Percentiles rank a stretch among this genome's conserved stretches.
Evolutionary conservation across 2,888 invertebrate species (phyloP).

Genomic region (Furcula furcula): DNA sequence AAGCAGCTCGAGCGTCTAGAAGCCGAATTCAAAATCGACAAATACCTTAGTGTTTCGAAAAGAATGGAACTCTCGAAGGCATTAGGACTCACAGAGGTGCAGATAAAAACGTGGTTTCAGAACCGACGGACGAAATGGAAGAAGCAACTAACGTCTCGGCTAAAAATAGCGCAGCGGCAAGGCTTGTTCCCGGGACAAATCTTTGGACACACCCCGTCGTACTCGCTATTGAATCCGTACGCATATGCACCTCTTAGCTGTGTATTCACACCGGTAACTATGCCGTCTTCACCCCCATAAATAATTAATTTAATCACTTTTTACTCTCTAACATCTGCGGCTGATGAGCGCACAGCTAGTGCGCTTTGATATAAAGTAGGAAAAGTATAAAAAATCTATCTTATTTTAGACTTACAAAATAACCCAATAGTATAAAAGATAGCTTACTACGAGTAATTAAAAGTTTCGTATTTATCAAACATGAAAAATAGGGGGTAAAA

Average conservation of each 20-base stretch:
- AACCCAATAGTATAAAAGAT: no score
- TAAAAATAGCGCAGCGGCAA: constrained; percentile 94
- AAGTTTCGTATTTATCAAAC: no score
- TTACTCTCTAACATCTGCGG: no score
- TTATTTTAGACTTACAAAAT: no score
- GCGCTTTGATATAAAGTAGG: no score
- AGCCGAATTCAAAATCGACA: constrained; percentile 96
- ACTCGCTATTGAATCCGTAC: constrained; percentile 84
- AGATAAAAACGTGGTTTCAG: constrained; percentile 98
- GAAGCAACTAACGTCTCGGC: constrained; percentile 94
- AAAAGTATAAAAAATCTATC: no score
- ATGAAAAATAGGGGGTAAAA: no score
- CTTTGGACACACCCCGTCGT: constrained; percentile 83
- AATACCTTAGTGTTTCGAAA: constrained; percentile 97
- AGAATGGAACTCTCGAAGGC: constrained; percentile 96
- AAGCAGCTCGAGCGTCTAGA: constrained; percentile 96
- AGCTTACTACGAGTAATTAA: no score
- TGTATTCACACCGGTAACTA: constrained; percentile 79
- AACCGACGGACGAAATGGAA: constrained; percentile 98
- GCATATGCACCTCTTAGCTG: constrained; percentile 83
- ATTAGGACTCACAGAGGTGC: constrained; percentile 94
- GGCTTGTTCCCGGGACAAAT: constrained; percentile 88
- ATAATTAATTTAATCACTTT: no score
- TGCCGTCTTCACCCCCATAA: constrained; percentile 66
- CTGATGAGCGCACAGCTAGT: no score